Evolutionary conservation across 2,888 invertebrate species (phyloP).

Genomic region (Drosophila parthenogenetica): DNA sequence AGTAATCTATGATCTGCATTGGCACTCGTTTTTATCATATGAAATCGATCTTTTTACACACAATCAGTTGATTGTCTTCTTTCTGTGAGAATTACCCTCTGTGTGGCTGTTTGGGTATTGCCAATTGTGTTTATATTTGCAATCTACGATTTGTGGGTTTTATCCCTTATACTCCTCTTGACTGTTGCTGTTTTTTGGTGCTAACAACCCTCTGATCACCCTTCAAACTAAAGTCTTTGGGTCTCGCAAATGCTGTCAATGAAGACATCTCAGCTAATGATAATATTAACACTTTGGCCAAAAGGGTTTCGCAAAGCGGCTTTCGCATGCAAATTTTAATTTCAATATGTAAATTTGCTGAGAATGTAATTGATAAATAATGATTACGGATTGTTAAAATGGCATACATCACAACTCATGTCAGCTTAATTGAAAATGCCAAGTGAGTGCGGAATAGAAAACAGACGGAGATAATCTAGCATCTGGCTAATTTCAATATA

Average conservation of each 20-base stretch:
- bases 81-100: neutral
- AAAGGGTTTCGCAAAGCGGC: slow-evolving; percentile 30
- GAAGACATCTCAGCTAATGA: slow-evolving; percentile 65
- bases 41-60: slow-evolving; percentile 74
- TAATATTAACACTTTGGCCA: slow-evolving; percentile 65
- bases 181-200: slow-evolving; percentile 46
- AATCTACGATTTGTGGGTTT: slow-evolving; percentile 56
- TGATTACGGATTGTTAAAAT: slow-evolving; percentile 9
- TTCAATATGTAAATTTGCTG: slow-evolving; percentile 49
- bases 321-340: slow-evolving; percentile 47
- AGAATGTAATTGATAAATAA: slow-evolving; percentile 55
- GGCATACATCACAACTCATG: slow-evolving; percentile 49
- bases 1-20: neutral
- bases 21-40: neutral
- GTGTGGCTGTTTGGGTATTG: slow-evolving; percentile 1
- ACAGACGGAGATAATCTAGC: slow-evolving; percentile 13
- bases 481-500: slow-evolving; percentile 45
- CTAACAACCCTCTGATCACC: slow-evolving; percentile 21
- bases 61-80: slow-evolving; percentile 33
- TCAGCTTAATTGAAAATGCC: slow-evolving; percentile 44
- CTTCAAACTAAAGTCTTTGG: slow-evolving; percentile 1
- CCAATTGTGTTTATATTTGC: slow-evolving; percentile 64
- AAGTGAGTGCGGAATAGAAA: neutral
- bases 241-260: slow-evolving; percentile 51
- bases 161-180: slow-evolving; percentile 57